Base-by-base conservation (phyloP, 1,140 invertebrate species). In the Muscidifurax raptorellus region DNA sequence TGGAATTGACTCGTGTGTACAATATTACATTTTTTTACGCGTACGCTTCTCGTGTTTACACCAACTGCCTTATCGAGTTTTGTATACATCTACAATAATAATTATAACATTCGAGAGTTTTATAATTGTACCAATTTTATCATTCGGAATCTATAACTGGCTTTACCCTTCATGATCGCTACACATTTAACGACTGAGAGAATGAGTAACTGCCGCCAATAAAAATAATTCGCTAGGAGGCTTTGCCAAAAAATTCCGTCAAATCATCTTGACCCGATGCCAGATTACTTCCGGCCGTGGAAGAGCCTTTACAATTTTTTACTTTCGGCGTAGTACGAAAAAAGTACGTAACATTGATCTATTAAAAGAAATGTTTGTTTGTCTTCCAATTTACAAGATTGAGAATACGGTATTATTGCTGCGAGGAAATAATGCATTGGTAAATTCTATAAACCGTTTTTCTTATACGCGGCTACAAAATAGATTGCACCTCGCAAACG, bases 1-100 rank as follows among this genome's bases (percentile, higher is more conserved):
- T 92, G 92, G 91, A 92, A 93, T 93, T 92, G 92, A 92, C 91
- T 92, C 90, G 88, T 91, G 92, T 92, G 87, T 92, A 91, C 89
- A 92, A 90, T 91, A 90, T 91, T 89, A 88, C 86, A 89, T 85
- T 88, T 86, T 87, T 66, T 66, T 69, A 59, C 85, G 86, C 87
- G 85, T 81, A 83, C 81, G 85, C 79, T 80, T 76, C 85, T 86
- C 86, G 87, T 87, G 86, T 87, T 88, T 86, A 88, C 87, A 80
- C 87, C 80, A 78, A 30, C 84, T 83, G 84, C 18, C 28, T 32
- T 59, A 40, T 44, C 52, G n/a, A 44, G 6, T 75, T 75, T 12
- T 75, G 9, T 47, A 72, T n/a, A n/a, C n/a, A n/a, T 47, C 27
- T 75, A 40, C 28, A 59, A 22, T 59, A n/a, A 59, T 28, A 1